These are phyloP conservation scores for Uloborus plumipes DNA, from an alignment of 2,888 invertebrate genomes.

Conservation along the genomic window DNA sequence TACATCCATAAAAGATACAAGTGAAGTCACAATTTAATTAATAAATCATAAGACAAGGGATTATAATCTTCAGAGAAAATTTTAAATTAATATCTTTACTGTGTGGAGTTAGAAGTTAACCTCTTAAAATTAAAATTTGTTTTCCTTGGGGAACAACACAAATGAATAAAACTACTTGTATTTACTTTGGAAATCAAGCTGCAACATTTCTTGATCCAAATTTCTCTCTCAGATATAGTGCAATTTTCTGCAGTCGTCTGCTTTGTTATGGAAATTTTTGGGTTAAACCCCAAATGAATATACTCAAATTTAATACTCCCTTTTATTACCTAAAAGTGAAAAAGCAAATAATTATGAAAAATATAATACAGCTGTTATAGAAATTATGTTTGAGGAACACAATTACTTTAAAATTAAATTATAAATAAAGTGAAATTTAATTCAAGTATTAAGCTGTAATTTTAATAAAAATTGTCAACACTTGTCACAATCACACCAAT, in stretches of 20 bases:
- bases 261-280: conserved; percentile 6
- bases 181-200: conserved; percentile 18
- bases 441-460: not conserved
- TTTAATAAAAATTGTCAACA: no score
- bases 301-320: conserved; percentile 44
- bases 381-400: no score
- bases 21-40: no score
- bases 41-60: no score
- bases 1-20: not conserved
- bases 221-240: conserved; percentile 11
- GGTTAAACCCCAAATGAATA: conserved; percentile 35
- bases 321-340: conserved; percentile 27
- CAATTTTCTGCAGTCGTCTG: conserved; percentile 5
- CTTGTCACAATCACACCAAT: no score
- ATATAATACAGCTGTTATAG: no score
- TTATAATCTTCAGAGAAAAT: no score
- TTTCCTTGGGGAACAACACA: not conserved
- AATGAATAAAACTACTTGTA: not conserved
- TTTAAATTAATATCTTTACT: no score
- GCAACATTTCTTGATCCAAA: conserved; percentile 35
- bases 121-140: no score
- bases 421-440: not conserved
- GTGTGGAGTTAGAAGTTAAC: no score
- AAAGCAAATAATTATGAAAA: not conserved
- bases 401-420: no score